These are phyloP conservation scores for Lycia hirtaria DNA, from an alignment of 2,888 invertebrate species.

Conservation along the genomic window DNA sequence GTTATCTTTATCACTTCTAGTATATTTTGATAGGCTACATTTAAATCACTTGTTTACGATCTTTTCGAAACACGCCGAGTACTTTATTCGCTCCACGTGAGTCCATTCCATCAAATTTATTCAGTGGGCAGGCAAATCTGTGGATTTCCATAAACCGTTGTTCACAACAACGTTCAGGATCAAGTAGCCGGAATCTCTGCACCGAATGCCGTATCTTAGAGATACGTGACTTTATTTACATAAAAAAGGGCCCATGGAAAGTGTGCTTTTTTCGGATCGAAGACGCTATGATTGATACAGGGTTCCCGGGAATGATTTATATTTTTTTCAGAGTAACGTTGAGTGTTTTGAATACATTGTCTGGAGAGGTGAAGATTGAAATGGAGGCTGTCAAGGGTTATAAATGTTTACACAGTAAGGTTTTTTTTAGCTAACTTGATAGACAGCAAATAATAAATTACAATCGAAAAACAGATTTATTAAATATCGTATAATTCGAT, in stretches of 20 bases:
- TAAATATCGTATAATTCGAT: too few relatives aligned
- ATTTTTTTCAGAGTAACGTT: conserved; percentile 42
- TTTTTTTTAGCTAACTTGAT: neutral
- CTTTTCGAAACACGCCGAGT: neutral
- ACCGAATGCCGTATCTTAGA: conserved; percentile 65
- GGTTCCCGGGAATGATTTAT: conserved; percentile 68
- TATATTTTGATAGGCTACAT: too few relatives aligned
- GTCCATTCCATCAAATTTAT: conserved; percentile 22
- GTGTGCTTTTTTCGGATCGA: conserved; percentile 62
- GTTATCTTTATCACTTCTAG: too few relatives aligned
- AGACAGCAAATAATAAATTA: too few relatives aligned
- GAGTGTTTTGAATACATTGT: conserved; percentile 19
- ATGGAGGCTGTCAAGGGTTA: neutral
- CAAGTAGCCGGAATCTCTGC: conserved; percentile 69
- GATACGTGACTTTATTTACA: conserved; percentile 77
- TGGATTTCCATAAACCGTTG: conserved; percentile 64
- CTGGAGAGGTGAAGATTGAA: conserved; percentile 13
- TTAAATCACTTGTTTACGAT: conserved; percentile 3
- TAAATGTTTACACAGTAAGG: neutral
- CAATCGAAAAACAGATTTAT: too few relatives aligned
- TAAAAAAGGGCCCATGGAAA: conserved; percentile 64
- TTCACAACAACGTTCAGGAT: conserved; percentile 67
- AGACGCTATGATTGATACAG: conserved; percentile 73
- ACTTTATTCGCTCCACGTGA: conserved; percentile 13
- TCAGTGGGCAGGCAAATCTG: conserved; percentile 25